Base-by-base conservation (phyloP, 2,113 vertebrate genomes). In the Trichomycterus rosablanca region DNA sequence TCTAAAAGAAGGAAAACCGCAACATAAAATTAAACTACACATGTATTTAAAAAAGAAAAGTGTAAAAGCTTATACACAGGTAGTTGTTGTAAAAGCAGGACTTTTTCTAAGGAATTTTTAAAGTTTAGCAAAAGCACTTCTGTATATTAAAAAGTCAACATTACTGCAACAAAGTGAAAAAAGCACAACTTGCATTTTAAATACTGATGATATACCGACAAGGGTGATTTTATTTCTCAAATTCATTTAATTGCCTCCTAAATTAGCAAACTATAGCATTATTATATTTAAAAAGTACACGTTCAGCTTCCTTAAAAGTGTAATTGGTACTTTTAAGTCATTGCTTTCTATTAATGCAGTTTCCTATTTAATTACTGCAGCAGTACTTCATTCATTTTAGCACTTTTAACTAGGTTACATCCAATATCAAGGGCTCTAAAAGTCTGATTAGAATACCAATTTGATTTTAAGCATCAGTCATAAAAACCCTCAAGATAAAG, bases 391-490 rank as follows among this genome's bases (percentile, higher is more conserved):
- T 49, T 51, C 35, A 57, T 56, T 49, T 56, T 14, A 70, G 48
- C 55, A 53, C 43, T 48, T 14, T 5, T 7, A 54, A 48, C 30
- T 53, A 48, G 16, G 16, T 26, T 16, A 34, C 46, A 44, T 14
- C 39, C 7, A 18, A 43, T 43, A 52, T 55, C 35, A 60, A 66
- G 40, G 22, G 14, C 30, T 18, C 14, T 40, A 23, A 15, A 23
- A 15, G 48, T 43, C 45, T 34, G 26, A 60, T 65, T 70, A 55
- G 60, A 68, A 66, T 43, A 71, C 44, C 28, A 43, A 66, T 43
- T 60, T 50, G 62, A 60, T 66, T 71, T 71, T 56, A 26, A 59
- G 40, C 37, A 56, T 65, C 51, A 48, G 23, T 46, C 44, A 39
- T 24, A 45, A 56, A 62, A 30, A 34, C 63, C 58, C 49, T 65